Base-by-base conservation (phyloP, 2,888 invertebrate species). In the Aphidius colemani region DNA sequence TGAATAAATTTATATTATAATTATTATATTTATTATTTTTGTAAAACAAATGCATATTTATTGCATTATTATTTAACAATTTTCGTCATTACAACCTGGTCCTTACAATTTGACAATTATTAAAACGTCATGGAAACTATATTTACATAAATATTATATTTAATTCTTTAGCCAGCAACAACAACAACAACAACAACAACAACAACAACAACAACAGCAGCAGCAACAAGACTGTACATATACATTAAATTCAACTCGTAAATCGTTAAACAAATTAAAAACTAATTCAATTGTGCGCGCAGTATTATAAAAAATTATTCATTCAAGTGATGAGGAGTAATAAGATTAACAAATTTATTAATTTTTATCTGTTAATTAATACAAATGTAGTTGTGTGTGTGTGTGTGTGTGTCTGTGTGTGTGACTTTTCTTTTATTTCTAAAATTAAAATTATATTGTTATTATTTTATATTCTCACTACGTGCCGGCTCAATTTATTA, bases 91-190 rank as follows among this genome's bases (percentile, higher is more conserved):
- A 51, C 48, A 13, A 45, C 58, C 46, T 61, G 56, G 63, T 62
- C 62, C 67, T 71, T 30, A 30, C 30, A 30, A 30, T 30, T 30
- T 30, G 30, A 30, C 68, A 18, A 18, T 68, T 69, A 69, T 63
- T 59, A 71, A 70, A 70, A 53, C 55, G 53, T 67, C 69, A 68
- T 70, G 71, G 67, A 71, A 70, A 66, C 58, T 78, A 78, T 78
- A 78, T 78, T 72, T 78, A 78, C 78, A 78, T 61, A 48, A 61
- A 74, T 70, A 67, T 69, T 68, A 67, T 71, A 74, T 74, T 74
- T 30, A 48, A 30, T 30, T 39, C 41, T 49, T 7, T 30, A 30
- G 30, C 30, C 30, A 30, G 5, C 5, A 30, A 5, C 30, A 30
- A 30, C 30, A 30, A 30, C 30, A 30, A 30, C 30, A 30, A 30